A percentile compares a stretch with the other conserved stretches of the same genome.
phyloP scores from a whole-genome alignment of 2,113 vertebrate genomes.

The Lepidothrix coronata region DNA sequence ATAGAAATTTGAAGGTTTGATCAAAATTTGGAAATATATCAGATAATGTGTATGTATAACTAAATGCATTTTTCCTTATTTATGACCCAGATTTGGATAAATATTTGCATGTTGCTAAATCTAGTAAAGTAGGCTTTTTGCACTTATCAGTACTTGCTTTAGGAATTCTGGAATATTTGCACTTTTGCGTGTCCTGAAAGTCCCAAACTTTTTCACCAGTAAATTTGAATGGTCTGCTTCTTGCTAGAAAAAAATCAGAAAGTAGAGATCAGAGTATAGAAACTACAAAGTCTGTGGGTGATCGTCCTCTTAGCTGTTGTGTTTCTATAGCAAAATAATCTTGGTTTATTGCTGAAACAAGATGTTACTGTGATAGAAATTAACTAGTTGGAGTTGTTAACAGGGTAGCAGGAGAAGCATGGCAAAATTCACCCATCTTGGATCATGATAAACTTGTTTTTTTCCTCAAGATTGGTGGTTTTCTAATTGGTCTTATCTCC shows the following conservation, averaged over 20 bases:
- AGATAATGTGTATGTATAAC: neutral
- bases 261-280: neutral
- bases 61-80: neutral
- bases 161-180: neutral
- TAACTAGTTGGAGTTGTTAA: neutral
- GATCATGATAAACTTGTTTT: neutral
- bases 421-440: neutral
- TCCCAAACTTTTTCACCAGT: neutral
- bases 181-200: neutral
- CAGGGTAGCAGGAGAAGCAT: neutral
- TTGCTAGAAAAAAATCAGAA: neutral
- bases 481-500: neutral
- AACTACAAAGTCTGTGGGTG: neutral
- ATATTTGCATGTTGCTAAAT: neutral
- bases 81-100: neutral
- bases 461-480: neutral
- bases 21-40: neutral
- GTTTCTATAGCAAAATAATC: neutral
- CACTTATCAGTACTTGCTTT: neutral
- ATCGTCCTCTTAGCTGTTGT: neutral
- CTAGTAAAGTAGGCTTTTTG: neutral
- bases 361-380: neutral
- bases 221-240: neutral
- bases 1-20: neutral
- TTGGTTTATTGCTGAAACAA: neutral